Percentiles rank a stretch among this genome's conserved stretches.
These are phyloP conservation scores for Neosilurus hyrtlii DNA, from an alignment of 2,797 vertebrate genomes.

Conservation along the genomic window DNA sequence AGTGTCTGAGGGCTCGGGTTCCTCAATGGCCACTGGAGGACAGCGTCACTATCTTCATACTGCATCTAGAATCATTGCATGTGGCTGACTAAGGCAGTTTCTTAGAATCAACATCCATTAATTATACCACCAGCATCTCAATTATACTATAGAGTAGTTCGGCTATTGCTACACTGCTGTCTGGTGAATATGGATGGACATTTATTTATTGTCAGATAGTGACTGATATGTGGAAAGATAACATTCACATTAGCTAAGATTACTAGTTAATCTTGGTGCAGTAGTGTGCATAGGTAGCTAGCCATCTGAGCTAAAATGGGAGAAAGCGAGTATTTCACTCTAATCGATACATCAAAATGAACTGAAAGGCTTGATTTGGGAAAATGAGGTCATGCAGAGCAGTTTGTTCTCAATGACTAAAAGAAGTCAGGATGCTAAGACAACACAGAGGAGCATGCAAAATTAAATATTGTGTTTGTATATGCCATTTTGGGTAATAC, in stretches of 20 bases:
- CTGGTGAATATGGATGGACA: not conserved
- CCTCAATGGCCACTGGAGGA: conserved; percentile 37
- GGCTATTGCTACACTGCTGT: not conserved
- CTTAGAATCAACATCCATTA: no score
- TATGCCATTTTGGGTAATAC: no score
- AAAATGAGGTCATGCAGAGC: not conserved
- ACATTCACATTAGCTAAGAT: not conserved
- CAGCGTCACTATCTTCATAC: conserved; percentile 34
- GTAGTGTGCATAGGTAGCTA: not conserved
- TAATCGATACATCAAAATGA: not conserved
- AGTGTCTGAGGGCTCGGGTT: conserved; percentile 24
- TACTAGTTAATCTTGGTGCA: not conserved
- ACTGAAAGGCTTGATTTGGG: not conserved
- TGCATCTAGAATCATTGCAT: not conserved
- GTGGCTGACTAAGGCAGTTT: not conserved
- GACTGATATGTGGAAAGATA: not conserved
- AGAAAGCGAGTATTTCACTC: not conserved
- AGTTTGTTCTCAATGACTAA: no score
- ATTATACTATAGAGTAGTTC: not conserved
- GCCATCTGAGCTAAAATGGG: not conserved
- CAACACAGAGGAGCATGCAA: not conserved
- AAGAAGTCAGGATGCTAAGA: not conserved
- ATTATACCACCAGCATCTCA: no score
- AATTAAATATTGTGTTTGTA: not conserved
- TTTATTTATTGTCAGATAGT: not conserved